Percentiles rank a stretch among this genome's conserved stretches.
These are phyloP conservation scores for Coregonus clupeaformis DNA, from an alignment of 2,113 vertebrate species.

Conservation along the genomic window DNA sequence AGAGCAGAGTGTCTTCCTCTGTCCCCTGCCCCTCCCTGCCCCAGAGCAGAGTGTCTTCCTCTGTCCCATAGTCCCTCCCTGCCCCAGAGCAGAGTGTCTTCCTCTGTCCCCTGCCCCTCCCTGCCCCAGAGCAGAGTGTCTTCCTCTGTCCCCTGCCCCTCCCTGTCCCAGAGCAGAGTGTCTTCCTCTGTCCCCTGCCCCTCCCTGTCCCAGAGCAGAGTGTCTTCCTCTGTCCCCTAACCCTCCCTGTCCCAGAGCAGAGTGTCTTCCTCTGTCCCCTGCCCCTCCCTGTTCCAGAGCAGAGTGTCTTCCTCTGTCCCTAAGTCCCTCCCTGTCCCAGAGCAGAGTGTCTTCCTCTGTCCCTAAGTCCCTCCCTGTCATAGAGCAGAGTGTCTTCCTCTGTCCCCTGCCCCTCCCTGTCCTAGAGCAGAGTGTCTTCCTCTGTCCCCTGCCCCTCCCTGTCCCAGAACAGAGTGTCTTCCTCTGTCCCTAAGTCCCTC, in stretches of 20 bases:
- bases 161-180: not conserved
- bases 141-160: too few species aligned
- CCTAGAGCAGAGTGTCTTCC: not conserved
- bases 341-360: not conserved
- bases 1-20: not conserved
- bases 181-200: not conserved
- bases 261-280: too few species aligned
- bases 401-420: not conserved
- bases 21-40: not conserved
- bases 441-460: constrained; percentile 8
- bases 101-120: constrained; percentile 5
- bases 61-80: not conserved
- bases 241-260: not conserved
- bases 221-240: not conserved
- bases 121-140: not conserved
- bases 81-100: not conserved
- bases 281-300: too few species aligned
- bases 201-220: not conserved
- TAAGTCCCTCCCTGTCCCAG: too few species aligned
- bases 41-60: not conserved
- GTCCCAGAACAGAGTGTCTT: not conserved
- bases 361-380: not conserved
- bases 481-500: too few species aligned
- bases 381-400: not conserved
- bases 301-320: not conserved